A percentile compares a stretch with the other conserved stretches of the same genome.
Evolutionary conservation across 35 echinoderm and acorn worm species (phyloP).

Genomic region (Hemicentrotus pulcherrimus): DNA sequence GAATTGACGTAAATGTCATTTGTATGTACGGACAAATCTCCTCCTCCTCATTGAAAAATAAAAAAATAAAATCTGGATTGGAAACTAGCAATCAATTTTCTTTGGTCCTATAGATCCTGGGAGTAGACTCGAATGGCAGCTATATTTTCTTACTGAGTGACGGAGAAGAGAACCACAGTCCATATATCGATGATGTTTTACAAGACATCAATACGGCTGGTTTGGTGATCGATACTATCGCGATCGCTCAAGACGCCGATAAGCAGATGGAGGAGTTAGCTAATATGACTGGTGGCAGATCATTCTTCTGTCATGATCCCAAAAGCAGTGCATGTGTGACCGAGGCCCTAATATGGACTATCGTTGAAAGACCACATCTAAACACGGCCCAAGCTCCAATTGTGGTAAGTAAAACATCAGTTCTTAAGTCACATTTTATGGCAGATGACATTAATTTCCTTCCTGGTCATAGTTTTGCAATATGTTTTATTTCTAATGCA

Average conservation of each 20-base stretch:
- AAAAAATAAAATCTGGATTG: too few species aligned
- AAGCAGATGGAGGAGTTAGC: not conserved
- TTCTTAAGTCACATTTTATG: too few species aligned
- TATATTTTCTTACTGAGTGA: slow-evolving; percentile 49
- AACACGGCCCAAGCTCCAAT: not conserved
- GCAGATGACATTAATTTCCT: too few species aligned
- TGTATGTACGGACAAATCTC: too few species aligned
- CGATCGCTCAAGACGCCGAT: slow-evolving; percentile 24
- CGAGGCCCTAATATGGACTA: not conserved
- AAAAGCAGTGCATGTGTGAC: slow-evolving; percentile 9
- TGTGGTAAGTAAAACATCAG: not conserved
- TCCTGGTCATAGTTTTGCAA: too few species aligned
- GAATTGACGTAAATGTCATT: too few species aligned
- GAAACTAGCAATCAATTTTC: too few species aligned
- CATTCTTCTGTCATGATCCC: slow-evolving; percentile 28
- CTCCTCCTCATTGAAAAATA: too few species aligned
- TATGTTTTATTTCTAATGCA: too few species aligned
- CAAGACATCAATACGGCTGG: slow-evolving; percentile 4
- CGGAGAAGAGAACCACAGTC: slow-evolving; percentile 15
- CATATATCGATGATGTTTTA: not conserved
- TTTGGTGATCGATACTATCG: slow-evolving; percentile 35
- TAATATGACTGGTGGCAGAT: not conserved
- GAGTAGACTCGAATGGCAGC: slow-evolving; percentile 7
- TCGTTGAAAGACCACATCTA: not conserved
- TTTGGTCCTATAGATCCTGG: not conserved